Evolutionary conservation across 2,797 vertebrate species (phyloP).

Genomic region (Sebastiscus albofasciatus): DNA sequence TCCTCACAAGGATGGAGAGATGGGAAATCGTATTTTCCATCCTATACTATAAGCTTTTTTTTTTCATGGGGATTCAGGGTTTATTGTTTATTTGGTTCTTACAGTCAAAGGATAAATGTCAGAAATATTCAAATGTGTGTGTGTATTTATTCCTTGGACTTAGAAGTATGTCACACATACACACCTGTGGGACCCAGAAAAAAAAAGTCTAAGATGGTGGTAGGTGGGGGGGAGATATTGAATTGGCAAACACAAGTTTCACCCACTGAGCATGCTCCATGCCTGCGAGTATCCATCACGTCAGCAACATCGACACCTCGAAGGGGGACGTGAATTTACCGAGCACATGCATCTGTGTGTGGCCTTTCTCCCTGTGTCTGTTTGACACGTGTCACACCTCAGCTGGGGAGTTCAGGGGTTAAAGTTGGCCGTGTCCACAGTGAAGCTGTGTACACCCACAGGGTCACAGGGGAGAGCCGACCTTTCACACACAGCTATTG

Average conservation of each 20-base stretch:
- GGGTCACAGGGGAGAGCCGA: constrained; percentile 11
- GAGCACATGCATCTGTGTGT: not conserved
- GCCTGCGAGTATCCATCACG: not conserved
- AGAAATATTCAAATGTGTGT: not conserved
- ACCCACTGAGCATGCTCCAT: not conserved
- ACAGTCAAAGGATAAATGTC: not conserved
- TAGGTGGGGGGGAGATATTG: not conserved
- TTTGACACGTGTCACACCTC: constrained; percentile 26
- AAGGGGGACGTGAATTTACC: constrained; percentile 1
- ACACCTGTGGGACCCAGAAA: not conserved
- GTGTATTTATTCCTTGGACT: not conserved
- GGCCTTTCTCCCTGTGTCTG: constrained; percentile 24
- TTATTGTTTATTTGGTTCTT: not conserved
- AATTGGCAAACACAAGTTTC: not conserved
- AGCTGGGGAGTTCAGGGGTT: constrained; percentile 19
- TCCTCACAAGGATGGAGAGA: constrained; percentile 24
- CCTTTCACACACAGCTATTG: constrained; percentile 23
- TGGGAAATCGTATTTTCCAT: not conserved
- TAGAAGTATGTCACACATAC: not conserved
- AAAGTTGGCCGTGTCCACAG: constrained; percentile 1
- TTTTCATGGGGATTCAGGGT: not conserved
- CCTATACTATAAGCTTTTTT: not conserved
- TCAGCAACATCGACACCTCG: constrained; percentile 33
- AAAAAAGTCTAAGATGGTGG: not conserved
- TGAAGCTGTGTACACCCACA: constrained; percentile 1